phyloP scores from a whole-genome alignment of 2,797 vertebrate genomes.

The Pristis pectinata region DNA sequence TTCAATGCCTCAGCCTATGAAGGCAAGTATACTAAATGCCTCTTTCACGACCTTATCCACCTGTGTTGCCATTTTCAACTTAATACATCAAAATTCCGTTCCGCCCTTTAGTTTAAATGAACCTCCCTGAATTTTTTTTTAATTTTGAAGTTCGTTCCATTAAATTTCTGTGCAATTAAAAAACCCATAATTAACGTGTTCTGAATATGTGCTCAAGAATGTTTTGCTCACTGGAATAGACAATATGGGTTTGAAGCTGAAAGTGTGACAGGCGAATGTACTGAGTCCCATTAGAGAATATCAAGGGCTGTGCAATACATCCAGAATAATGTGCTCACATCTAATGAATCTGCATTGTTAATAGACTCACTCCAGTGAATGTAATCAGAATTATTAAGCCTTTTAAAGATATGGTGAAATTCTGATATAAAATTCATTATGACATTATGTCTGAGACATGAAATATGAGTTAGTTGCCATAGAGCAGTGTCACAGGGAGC shows the following conservation, averaged over 20 bases:
- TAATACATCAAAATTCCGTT: not conserved
- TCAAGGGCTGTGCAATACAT: not conserved
- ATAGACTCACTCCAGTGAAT: not conserved
- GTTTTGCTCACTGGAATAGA: not conserved
- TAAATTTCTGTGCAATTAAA: conserved; percentile 3
- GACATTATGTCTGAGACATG: not conserved
- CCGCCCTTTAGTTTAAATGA: not conserved
- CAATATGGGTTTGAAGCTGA: not conserved
- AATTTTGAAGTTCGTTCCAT: not conserved
- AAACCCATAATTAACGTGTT: not conserved
- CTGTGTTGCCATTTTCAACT: not conserved
- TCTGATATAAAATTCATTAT: not conserved
- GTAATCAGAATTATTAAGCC: not conserved
- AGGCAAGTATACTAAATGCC: too few relatives aligned
- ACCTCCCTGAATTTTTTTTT: not conserved
- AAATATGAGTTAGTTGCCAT: not conserved
- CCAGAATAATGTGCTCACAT: not conserved
- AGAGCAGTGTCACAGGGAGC: not conserved
- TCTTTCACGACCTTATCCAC: too few relatives aligned
- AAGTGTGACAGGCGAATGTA: conserved; percentile 1
- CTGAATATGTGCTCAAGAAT: not conserved
- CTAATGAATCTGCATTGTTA: conserved; percentile 7
- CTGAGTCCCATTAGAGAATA: conserved; percentile 13
- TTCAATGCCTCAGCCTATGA: too few relatives aligned
- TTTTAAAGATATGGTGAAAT: not conserved